Evolutionary conservation across 1,140 invertebrate species (phyloP).

Genomic region (Notospermus geniculatus): DNA sequence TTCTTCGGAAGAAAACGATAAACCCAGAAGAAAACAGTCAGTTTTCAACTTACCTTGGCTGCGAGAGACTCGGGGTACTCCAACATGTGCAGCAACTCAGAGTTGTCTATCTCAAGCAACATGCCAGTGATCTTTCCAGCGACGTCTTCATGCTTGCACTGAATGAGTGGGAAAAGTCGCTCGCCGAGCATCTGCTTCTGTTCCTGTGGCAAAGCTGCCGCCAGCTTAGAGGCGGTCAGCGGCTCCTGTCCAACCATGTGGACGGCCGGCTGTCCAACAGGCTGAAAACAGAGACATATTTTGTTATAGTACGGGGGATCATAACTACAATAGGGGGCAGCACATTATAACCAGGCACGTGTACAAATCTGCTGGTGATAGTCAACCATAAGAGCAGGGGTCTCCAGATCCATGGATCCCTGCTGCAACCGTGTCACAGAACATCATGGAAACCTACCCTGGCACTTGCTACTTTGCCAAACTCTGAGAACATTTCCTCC

Average conservation of each 20-base stretch:
- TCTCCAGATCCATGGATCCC: too few relatives aligned
- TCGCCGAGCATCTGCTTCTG: slow-evolving; percentile 99
- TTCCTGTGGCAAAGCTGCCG: slow-evolving; percentile 87
- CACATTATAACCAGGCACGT: too few relatives aligned
- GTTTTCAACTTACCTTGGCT: slow-evolving; percentile 69
- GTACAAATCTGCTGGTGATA: slow-evolving; percentile 89
- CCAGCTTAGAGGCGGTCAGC: slow-evolving; percentile 92
- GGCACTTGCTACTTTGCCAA: slow-evolving; percentile 90
- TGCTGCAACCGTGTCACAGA: too few relatives aligned
- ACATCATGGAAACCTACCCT: slow-evolving; percentile 67
- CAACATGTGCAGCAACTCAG: slow-evolving; percentile 96
- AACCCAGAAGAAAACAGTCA: too few relatives aligned
- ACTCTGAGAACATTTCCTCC: too few relatives aligned
- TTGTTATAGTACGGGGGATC: slow-evolving; percentile 25
- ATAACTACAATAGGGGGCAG: slow-evolving; percentile 56
- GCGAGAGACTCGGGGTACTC: slow-evolving; percentile 94
- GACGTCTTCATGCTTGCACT: slow-evolving; percentile 84
- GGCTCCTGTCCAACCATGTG: slow-evolving; percentile 89
- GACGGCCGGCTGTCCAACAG: slow-evolving; percentile 56
- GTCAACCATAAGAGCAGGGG: slow-evolving; percentile 58
- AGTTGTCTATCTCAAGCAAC: slow-evolving; percentile 99
- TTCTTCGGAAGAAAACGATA: too few relatives aligned
- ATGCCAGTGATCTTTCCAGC: slow-evolving; percentile 99
- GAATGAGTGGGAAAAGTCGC: slow-evolving; percentile 94
- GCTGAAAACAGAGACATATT: slow-evolving; percentile 4